These are phyloP conservation scores for Mus pahari DNA, from an alignment of 2,113 vertebrate genomes.

Conservation along the genomic window DNA sequence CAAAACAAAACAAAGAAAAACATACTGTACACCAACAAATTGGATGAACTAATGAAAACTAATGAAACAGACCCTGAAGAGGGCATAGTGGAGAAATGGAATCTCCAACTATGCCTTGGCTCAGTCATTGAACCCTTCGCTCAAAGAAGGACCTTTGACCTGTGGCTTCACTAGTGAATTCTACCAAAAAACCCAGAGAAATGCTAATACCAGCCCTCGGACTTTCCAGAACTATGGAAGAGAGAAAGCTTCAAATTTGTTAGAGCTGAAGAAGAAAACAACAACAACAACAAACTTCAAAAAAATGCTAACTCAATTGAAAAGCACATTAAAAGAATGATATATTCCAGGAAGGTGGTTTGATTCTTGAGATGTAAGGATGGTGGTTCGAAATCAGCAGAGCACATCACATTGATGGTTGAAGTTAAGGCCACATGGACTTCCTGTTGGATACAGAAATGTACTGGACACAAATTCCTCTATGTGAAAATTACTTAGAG, in stretches of 20 bases:
- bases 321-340: neutral
- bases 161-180: neutral
- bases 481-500: neutral
- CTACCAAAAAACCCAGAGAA: neutral
- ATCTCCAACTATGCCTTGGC: neutral
- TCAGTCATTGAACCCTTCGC: neutral
- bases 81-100: neutral
- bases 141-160: neutral
- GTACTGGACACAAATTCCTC: neutral
- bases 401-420: neutral
- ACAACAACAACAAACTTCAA: neutral
- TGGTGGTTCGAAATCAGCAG: neutral
- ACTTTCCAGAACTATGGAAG: neutral
- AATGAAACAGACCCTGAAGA: neutral
- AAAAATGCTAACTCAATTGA: neutral
- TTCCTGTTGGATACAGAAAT: neutral
- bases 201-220: neutral
- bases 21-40: neutral
- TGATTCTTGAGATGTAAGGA: neutral
- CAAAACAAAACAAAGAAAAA: no score
- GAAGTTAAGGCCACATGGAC: neutral
- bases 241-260: neutral
- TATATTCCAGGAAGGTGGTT: neutral
- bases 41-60: neutral
- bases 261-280: neutral